Percentiles rank a stretch among this genome's conserved stretches.
phyloP scores from a whole-genome alignment of 2,797 vertebrate species.

The Melanogrammus aeglefinus region DNA sequence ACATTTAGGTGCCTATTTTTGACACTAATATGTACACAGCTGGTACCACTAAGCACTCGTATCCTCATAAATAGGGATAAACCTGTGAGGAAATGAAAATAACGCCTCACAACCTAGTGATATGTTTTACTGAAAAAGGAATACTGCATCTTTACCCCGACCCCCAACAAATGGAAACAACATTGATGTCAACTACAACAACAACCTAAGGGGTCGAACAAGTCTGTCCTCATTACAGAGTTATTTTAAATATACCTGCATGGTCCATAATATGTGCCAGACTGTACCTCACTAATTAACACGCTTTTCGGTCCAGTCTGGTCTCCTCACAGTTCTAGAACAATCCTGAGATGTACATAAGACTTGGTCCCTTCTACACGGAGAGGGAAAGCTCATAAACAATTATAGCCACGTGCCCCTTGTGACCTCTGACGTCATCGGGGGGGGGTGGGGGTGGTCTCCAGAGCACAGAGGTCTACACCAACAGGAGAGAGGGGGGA shows the following conservation, averaged over 20 bases:
- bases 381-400: slow-evolving; percentile 42
- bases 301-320: slow-evolving; percentile 59
- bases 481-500: slow-evolving; percentile 18
- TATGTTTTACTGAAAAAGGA: slow-evolving; percentile 43
- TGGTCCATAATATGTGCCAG: slow-evolving; percentile 52
- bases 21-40: slow-evolving; percentile 15
- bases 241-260: slow-evolving; percentile 43
- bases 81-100: slow-evolving; percentile 49
- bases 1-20: slow-evolving; percentile 23
- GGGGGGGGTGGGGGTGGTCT: slow-evolving; percentile 16
- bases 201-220: slow-evolving; percentile 54
- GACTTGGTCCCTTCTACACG: slow-evolving; percentile 53
- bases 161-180: slow-evolving; percentile 35
- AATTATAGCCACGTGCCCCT: slow-evolving; percentile 34
- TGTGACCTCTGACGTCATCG: slow-evolving; percentile 45
- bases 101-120: slow-evolving; percentile 19
- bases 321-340: slow-evolving; percentile 59
- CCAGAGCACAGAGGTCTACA: slow-evolving; percentile 27
- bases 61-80: slow-evolving; percentile 27
- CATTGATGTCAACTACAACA: slow-evolving; percentile 38
- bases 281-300: slow-evolving; percentile 45
- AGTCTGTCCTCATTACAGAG: slow-evolving; percentile 47
- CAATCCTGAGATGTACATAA: slow-evolving; percentile 71
- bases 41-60: slow-evolving; percentile 12
- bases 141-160: slow-evolving; percentile 69